A percentile compares a stretch with the other conserved stretches of the same genome.
Conservation (phyloP, 1,140 invertebrate species). For the Phocides pigmalion region DNA sequence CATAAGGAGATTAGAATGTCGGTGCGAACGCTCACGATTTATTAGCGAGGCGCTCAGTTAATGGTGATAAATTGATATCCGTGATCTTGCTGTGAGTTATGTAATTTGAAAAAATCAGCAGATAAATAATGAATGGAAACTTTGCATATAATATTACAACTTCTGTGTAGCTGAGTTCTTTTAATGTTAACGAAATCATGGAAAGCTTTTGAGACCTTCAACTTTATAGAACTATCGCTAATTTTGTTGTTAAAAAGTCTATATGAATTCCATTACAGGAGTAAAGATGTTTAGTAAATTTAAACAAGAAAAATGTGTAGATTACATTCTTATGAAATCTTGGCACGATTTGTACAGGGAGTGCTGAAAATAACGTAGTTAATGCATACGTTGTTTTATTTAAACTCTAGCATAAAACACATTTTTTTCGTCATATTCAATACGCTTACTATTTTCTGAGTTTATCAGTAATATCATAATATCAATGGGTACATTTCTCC, state of each 20-base stretch:
- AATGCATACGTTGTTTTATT: neutral
- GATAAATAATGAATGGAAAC: no score
- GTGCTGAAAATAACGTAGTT: neutral
- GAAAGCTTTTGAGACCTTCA: no score
- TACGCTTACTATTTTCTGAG: no score
- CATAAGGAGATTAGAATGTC: conserved; percentile 56
- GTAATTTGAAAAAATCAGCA: conserved; percentile 8
- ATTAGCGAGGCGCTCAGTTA: conserved; percentile 16
- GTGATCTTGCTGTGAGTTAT: conserved; percentile 22
- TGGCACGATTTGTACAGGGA: neutral
- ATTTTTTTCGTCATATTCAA: neutral
- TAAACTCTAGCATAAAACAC: neutral
- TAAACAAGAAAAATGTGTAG: neutral
- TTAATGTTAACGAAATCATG: no score
- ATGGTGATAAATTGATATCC: conserved; percentile 26
- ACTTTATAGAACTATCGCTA: no score
- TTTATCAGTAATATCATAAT: no score
- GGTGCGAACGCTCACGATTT: conserved; percentile 33
- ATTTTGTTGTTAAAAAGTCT: no score
- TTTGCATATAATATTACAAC: no score
- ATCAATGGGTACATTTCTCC: no score
- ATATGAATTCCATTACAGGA: no score
- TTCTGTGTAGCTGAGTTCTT: no score
- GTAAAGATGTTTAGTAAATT: neutral
- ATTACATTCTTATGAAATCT: neutral